Evolutionary conservation across 2,113 vertebrate genomes (phyloP).

Genomic region (Crotophaga sulcirostris): DNA sequence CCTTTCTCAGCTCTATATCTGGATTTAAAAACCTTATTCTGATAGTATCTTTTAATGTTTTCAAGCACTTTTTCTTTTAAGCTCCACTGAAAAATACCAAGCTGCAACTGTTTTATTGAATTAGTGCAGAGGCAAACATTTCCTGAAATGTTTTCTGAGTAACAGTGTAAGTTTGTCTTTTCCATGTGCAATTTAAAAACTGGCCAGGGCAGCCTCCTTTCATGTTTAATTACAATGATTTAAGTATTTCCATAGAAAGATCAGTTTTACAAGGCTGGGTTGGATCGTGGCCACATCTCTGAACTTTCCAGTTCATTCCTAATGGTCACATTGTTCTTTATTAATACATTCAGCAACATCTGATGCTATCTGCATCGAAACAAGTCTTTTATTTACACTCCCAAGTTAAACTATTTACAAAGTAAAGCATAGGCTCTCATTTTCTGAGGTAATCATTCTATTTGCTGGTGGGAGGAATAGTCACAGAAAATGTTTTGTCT

Average conservation of each 20-base stretch:
- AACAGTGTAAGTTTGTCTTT: background rate
- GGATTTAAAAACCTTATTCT: background rate
- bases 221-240: background rate
- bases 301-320: background rate
- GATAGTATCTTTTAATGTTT: background rate
- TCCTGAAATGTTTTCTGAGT: background rate
- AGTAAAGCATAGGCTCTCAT: background rate
- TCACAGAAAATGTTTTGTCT: background rate
- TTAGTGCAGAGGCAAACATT: background rate
- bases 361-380: background rate
- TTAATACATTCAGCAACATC: background rate
- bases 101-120: background rate
- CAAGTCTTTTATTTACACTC: background rate
- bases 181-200: background rate
- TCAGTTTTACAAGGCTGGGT: background rate
- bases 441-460: background rate
- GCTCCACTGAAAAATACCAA: background rate
- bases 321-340: background rate
- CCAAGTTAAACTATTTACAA: background rate
- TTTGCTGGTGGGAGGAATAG: background rate
- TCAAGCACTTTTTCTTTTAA: background rate
- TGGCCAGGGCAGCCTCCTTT: background rate
- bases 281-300: background rate
- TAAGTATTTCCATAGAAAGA: background rate
- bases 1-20: background rate